Percentiles rank a stretch among this genome's conserved stretches.
These are phyloP conservation scores for Euura lappo DNA, from an alignment of 1,140 invertebrate species.

Conservation along the genomic window DNA sequence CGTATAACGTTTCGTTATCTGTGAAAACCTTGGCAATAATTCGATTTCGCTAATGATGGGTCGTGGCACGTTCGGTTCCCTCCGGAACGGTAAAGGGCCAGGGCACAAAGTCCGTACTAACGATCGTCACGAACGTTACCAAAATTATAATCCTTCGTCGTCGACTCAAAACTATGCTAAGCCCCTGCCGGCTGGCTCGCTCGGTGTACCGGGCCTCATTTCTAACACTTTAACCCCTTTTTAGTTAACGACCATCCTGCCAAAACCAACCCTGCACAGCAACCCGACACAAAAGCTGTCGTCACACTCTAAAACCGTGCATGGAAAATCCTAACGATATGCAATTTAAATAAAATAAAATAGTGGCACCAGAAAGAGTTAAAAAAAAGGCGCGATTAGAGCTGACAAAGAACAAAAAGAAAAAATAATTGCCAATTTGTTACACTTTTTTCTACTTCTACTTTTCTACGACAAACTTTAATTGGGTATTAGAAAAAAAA, in stretches of 20 bases:
- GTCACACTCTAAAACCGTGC: background rate
- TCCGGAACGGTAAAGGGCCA: too few species aligned
- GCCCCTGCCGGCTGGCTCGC: background rate
- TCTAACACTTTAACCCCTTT: slow-evolving; percentile 7
- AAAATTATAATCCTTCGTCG: slow-evolving; percentile 2
- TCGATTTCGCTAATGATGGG: too few species aligned
- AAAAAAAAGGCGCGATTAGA: too few species aligned
- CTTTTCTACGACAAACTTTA: background rate
- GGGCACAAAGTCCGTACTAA: background rate
- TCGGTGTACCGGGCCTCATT: background rate
- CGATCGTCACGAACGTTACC: slow-evolving; percentile 4
- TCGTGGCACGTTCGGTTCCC: too few species aligned
- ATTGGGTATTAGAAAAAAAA: background rate
- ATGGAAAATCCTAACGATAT: background rate
- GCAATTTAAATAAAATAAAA: background rate
- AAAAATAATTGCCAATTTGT: too few species aligned
- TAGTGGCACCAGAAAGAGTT: background rate
- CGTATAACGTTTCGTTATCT: too few species aligned
- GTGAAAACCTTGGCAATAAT: too few species aligned
- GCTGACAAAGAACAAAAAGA: too few species aligned
- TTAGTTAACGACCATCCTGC: slow-evolving; percentile 4
- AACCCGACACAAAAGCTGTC: background rate
- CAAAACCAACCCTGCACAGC: background rate
- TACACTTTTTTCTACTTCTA: too few species aligned
- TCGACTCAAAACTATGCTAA: background rate